These are phyloP conservation scores for Timandra comae DNA, from an alignment of 2,888 invertebrate species.

Conservation along the genomic window DNA sequence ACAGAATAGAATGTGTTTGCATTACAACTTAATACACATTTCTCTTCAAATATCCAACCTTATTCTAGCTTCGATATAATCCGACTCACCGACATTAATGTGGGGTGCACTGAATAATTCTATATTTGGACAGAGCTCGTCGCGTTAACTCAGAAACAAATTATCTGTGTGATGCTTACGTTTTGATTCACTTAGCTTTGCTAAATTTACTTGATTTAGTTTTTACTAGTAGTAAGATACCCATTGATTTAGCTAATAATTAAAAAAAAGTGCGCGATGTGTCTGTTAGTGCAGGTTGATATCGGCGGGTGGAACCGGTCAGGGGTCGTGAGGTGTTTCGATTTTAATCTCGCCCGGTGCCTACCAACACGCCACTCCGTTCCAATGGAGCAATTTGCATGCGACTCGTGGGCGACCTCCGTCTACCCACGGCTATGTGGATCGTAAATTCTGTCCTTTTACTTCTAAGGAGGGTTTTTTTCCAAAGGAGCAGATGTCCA, in stretches of 20 bases:
- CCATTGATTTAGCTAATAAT: slow-evolving; percentile 8
- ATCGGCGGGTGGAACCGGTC: slow-evolving; percentile 17
- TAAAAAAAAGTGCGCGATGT: slow-evolving; percentile 5
- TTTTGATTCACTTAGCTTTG: slow-evolving; percentile 18
- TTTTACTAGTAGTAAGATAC: slow-evolving; percentile 7
- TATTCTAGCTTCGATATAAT: slow-evolving; percentile 21
- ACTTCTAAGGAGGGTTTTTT: slow-evolving; percentile 62
- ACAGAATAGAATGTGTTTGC: too few relatives aligned
- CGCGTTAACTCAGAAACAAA: slow-evolving; percentile 34
- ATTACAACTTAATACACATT: slow-evolving; percentile 13
- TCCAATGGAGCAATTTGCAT: slow-evolving; percentile 71
- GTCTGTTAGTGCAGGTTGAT: slow-evolving; percentile 10
- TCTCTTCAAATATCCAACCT: slow-evolving; percentile 23
- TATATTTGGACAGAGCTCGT: slow-evolving; percentile 42
- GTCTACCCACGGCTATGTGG: slow-evolving; percentile 68
- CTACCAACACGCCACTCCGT: slow-evolving; percentile 45
- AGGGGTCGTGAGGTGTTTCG: slow-evolving; percentile 47
- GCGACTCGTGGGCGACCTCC: slow-evolving; percentile 65
- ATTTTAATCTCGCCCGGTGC: slow-evolving; percentile 52
- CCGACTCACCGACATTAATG: slow-evolving; percentile 23
- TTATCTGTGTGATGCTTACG: slow-evolving; percentile 27
- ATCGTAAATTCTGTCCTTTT: slow-evolving; percentile 74
- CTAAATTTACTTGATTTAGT: slow-evolving; percentile 12
- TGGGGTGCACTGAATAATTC: slow-evolving; percentile 37
- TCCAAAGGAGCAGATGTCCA: slow-evolving; percentile 66